Evolutionary conservation across 2,888 invertebrate species (phyloP).

Genomic region (Drosophila colorata): DNA sequence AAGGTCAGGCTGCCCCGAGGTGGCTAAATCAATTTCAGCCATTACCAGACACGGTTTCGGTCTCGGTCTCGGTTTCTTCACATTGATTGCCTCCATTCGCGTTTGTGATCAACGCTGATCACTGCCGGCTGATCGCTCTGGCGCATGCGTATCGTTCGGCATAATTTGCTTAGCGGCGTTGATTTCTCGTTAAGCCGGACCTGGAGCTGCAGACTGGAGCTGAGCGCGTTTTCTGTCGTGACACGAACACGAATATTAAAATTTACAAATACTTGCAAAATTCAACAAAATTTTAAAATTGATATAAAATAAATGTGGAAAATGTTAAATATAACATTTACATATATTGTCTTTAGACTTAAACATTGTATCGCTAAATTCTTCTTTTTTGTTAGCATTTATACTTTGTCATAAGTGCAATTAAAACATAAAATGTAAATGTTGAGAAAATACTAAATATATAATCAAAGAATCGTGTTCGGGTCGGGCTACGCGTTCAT

Average conservation of each 20-base stretch:
- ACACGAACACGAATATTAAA: background rate
- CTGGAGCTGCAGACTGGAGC: background rate
- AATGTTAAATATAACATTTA: too few relatives aligned
- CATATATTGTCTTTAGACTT: too few relatives aligned
- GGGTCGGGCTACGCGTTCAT: background rate
- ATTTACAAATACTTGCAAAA: background rate
- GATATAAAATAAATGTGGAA: too few relatives aligned
- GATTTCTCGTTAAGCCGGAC: conserved; percentile 76
- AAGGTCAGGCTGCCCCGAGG: conserved; percentile 81
- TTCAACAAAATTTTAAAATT: too few relatives aligned
- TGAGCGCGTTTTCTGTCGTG: background rate
- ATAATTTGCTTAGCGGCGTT: conserved; percentile 82
- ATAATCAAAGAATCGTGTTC: too few relatives aligned
- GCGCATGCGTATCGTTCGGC: conserved; percentile 83
- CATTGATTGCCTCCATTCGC: conserved; percentile 55
- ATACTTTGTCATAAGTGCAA: too few relatives aligned
- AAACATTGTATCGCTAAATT: too few relatives aligned
- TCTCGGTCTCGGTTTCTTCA: conserved; percentile 21
- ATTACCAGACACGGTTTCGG: conserved; percentile 52
- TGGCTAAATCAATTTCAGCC: conserved; percentile 84
- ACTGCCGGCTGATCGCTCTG: conserved; percentile 53
- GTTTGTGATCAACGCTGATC: conserved; percentile 53
- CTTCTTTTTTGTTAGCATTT: too few relatives aligned
- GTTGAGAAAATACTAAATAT: too few relatives aligned
- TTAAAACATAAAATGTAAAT: too few relatives aligned